A percentile compares a stretch with the other conserved stretches of the same genome.
Evolutionary conservation across 1,140 invertebrate genomes (phyloP).

Genomic region (Hypsibius dujardini): DNA sequence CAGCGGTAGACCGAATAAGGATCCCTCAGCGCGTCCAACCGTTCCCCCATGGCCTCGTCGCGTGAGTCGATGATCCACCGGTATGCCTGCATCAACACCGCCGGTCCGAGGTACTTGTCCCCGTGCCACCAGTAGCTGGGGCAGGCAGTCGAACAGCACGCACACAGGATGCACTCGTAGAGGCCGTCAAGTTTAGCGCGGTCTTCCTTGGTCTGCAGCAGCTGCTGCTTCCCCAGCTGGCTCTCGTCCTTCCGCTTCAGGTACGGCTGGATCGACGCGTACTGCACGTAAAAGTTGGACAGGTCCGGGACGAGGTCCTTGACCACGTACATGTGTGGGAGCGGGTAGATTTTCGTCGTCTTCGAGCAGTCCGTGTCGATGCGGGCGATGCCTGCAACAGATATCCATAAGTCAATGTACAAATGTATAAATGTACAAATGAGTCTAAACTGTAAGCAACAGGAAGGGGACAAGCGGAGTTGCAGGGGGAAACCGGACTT

Average conservation of each 20-base stretch:
- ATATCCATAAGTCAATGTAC: conserved; percentile 18
- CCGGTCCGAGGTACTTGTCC: conserved; percentile 85
- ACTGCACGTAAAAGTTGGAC: conserved; percentile 84
- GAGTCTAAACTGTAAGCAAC: too few species aligned
- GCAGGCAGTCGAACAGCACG: conserved; percentile 88
- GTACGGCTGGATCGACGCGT: conserved; percentile 82
- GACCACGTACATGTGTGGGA: conserved; percentile 95
- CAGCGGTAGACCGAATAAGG: conserved; percentile 88
- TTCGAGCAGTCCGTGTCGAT: conserved; percentile 65
- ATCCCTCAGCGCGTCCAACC: conserved; percentile 65
- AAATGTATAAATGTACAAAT: too few species aligned
- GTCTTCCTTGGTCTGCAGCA: conserved; percentile 66
- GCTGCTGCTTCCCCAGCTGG: conserved; percentile 51
- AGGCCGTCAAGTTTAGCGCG: conserved; percentile 80
- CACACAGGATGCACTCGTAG: conserved; percentile 92
- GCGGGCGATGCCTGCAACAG: conserved; percentile 42
- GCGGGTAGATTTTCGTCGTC: conserved; percentile 70
- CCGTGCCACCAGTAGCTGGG: conserved; percentile 97
- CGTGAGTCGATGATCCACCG: conserved; percentile 95
- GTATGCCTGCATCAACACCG: conserved; percentile 83
- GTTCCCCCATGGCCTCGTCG: conserved; percentile 60
- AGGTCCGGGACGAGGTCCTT: conserved; percentile 92
- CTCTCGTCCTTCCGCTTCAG: conserved; percentile 57
- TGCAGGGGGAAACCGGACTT: too few species aligned
- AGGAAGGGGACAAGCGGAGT: too few species aligned